Conservation (phyloP, 2,113 vertebrate species). For the Garra rufa region DNA sequence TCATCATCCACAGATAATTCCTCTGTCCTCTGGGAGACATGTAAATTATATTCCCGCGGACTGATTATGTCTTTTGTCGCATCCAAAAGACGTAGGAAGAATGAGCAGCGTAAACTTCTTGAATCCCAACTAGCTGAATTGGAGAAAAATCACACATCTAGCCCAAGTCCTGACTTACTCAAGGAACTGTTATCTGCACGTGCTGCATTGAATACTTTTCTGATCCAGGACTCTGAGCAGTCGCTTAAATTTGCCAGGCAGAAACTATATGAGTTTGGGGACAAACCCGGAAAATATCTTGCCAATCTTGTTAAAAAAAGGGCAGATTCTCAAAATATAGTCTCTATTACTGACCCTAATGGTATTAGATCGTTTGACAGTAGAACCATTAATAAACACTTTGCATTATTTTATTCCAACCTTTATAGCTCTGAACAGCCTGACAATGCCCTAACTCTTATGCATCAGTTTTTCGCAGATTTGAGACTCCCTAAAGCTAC, state of each 20-base stretch:
- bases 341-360: background rate
- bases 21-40: too few species aligned
- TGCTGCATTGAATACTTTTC: too few species aligned
- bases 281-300: conserved; percentile 33
- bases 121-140: too few species aligned
- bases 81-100: too few species aligned
- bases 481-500: background rate
- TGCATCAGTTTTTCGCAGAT: background rate
- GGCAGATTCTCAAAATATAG: conserved; percentile 4
- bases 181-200: too few species aligned
- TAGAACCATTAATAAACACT: conserved; percentile 28
- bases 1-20: too few species aligned
- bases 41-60: too few species aligned
- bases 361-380: conserved; percentile 5
- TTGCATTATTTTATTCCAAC: conserved; percentile 17
- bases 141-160: too few species aligned
- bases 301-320: conserved; percentile 17
- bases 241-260: background rate
- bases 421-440: conserved; percentile 23
- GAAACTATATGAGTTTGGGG: conserved; percentile 20
- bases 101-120: too few species aligned
- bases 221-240: too few species aligned
- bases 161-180: too few species aligned
- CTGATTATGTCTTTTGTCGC: too few species aligned
- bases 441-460: background rate